These are phyloP conservation scores for Halcyon malimbica DNA, from an alignment of 2,113 vertebrate species.

Conservation along the genomic window DNA sequence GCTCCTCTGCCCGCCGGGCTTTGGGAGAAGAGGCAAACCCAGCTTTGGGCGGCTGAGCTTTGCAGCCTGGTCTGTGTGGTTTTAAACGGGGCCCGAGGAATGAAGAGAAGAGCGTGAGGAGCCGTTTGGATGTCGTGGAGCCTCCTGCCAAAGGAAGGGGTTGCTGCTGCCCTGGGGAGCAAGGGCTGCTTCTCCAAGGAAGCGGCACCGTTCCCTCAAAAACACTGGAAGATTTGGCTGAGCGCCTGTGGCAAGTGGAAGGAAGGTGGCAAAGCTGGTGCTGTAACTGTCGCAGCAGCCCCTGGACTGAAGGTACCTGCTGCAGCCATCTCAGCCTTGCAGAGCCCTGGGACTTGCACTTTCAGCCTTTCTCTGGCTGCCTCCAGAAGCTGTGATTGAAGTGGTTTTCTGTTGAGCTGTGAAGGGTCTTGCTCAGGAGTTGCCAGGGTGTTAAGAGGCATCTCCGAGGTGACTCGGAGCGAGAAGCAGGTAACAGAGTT, in stretches of 20 bases:
- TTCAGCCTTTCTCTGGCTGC: neutral
- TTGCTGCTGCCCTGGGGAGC: neutral
- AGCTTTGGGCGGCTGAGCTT: neutral
- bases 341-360: neutral
- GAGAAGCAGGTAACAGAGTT: neutral
- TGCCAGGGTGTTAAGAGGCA: neutral
- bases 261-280: neutral
- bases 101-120: neutral
- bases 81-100: neutral
- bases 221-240: neutral
- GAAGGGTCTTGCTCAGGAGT: neutral
- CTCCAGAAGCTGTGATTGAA: neutral
- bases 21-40: neutral
- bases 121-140: neutral
- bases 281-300: neutral
- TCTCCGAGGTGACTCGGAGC: neutral
- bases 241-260: neutral
- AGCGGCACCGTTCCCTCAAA: neutral
- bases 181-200: neutral
- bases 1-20: neutral
- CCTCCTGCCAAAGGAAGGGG: neutral
- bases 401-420: neutral
- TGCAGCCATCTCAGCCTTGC: rapidly evolving
- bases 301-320: neutral
- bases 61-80: neutral